Evolutionary conservation across 2,797 vertebrate species (phyloP).

Genomic region (Tinamus major): DNA sequence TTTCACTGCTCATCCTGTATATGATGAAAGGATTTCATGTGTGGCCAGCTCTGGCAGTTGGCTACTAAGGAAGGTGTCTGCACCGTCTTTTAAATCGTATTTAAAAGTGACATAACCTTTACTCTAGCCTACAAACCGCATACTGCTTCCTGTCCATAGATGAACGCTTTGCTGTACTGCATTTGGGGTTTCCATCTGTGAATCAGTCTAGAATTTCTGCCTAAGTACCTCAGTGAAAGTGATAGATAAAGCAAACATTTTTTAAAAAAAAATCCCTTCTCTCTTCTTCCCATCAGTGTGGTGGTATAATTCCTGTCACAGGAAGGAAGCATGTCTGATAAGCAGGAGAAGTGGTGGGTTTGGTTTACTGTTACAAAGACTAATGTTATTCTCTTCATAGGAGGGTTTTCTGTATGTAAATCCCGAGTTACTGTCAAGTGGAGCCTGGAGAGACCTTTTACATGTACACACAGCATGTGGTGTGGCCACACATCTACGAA

Average conservation of each 20-base stretch:
- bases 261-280: slow-evolving; percentile 60
- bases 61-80: background rate
- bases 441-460: background rate
- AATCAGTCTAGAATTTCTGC: slow-evolving; percentile 70
- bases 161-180: slow-evolving; percentile 31
- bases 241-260: slow-evolving; percentile 54
- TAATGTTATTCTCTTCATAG: background rate
- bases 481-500: background rate
- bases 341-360: slow-evolving; percentile 52
- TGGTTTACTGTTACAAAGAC: slow-evolving; percentile 42
- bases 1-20: background rate
- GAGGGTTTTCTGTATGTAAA: slow-evolving; percentile 25
- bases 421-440: background rate
- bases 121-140: slow-evolving; percentile 36
- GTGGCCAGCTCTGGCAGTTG: background rate
- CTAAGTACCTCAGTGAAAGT: slow-evolving; percentile 48
- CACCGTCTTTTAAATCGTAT: background rate
- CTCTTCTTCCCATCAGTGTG: slow-evolving; percentile 64
- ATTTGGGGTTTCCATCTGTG: slow-evolving; percentile 75
- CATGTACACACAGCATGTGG: background rate
- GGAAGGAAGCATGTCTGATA: slow-evolving; percentile 49
- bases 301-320: slow-evolving; percentile 63
- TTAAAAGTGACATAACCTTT: slow-evolving; percentile 43
- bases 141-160: slow-evolving; percentile 75
- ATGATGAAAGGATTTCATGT: background rate